Conservation (phyloP, 2,113 vertebrate species). For the Tychaedon coryphoeus region DNA sequence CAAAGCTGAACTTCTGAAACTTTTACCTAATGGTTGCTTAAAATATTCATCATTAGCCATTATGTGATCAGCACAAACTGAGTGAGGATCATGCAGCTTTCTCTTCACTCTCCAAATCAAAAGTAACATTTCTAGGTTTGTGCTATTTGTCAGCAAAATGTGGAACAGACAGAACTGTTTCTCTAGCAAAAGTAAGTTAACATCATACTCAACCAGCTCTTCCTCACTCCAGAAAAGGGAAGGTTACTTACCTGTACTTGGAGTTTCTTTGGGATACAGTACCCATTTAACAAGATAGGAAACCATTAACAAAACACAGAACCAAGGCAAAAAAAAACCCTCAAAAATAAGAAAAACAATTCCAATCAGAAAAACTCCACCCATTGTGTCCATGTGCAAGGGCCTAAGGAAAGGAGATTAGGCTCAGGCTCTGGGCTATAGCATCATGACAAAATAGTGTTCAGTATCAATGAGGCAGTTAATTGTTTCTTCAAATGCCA, state of each 20-base stretch:
- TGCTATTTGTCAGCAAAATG: neutral
- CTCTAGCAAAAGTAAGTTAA: neutral
- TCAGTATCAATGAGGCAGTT: neutral
- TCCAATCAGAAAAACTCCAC: neutral
- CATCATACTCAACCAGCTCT: neutral
- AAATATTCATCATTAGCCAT: neutral
- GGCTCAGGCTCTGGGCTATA: neutral
- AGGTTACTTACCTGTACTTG: neutral
- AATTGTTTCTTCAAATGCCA: neutral
- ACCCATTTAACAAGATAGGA: neutral
- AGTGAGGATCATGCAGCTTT: neutral
- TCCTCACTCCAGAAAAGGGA: neutral
- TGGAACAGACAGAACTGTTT: neutral
- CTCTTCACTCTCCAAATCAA: neutral
- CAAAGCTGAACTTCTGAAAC: neutral
- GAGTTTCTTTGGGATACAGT: neutral
- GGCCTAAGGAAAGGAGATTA: neutral
- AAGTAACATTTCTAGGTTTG: neutral
- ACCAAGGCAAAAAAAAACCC: accelerated
- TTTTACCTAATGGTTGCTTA: neutral
- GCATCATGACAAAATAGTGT: neutral
- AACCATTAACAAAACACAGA: neutral
- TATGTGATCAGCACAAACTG: neutral
- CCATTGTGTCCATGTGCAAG: neutral
- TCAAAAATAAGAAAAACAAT: neutral